Percentiles rank a stretch among this genome's conserved stretches.
phyloP scores from a whole-genome alignment of 2,797 vertebrate species.

The Mormyrus proboscirostris region DNA sequence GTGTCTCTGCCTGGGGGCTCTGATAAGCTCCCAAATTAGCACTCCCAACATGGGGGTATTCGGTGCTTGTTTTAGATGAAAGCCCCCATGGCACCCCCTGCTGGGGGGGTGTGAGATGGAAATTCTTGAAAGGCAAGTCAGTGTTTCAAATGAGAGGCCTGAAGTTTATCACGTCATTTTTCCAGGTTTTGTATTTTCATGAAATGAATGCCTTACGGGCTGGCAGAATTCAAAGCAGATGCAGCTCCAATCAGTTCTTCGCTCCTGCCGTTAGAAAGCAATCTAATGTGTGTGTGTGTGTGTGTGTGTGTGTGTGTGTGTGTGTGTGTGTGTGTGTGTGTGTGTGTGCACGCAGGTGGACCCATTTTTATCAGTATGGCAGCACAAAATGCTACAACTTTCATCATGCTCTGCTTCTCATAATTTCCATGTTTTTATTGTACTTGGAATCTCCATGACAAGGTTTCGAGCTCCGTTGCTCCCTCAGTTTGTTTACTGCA shows the following conservation, averaged over 20 bases:
- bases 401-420: neutral
- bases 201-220: neutral
- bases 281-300: too few relatives aligned
- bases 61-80: constrained; percentile 14
- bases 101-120: constrained; percentile 15
- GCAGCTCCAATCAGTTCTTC: neutral
- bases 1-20: constrained; percentile 30
- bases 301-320: neutral
- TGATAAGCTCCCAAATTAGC: constrained; percentile 33
- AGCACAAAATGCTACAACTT: neutral
- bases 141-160: neutral
- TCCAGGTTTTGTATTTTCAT: neutral
- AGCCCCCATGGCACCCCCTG: neutral
- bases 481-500: neutral
- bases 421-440: neutral
- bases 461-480: neutral
- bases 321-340: neutral
- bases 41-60: constrained; percentile 12
- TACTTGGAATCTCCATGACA: neutral
- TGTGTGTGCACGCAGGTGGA: neutral
- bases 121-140: constrained; percentile 17
- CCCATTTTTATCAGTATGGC: neutral
- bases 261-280: neutral
- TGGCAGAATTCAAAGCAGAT: neutral
- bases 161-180: neutral